Evolutionary conservation across 2,888 invertebrate species (phyloP).

Genomic region (Pachycephus smyrnensis): DNA sequence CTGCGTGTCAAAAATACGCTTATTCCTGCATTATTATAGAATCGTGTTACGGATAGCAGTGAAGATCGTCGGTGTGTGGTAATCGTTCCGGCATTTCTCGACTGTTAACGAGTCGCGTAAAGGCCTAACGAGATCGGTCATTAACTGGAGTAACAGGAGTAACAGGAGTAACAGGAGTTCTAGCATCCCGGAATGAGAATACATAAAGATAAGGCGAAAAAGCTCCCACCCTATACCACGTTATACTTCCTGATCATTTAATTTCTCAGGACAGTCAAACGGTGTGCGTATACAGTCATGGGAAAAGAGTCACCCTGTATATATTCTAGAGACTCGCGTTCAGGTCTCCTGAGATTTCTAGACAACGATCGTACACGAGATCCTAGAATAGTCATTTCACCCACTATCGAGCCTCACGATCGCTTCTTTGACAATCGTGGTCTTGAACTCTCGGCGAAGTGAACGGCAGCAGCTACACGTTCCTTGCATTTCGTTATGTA

Average conservation of each 20-base stretch:
- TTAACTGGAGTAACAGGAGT: not conserved
- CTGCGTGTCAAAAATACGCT: not conserved
- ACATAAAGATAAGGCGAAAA: not conserved
- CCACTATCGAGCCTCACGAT: slow-evolving; percentile 2
- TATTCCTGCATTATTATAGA: not conserved
- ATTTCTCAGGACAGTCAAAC: not conserved
- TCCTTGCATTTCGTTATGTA: slow-evolving; percentile 14
- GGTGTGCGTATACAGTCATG: not conserved
- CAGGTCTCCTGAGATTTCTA: not conserved
- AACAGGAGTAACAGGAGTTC: not conserved
- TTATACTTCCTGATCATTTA: not conserved
- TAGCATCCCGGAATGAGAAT: not conserved
- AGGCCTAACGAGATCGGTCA: not conserved
- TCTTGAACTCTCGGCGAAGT: slow-evolving; percentile 20
- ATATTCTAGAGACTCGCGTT: not conserved
- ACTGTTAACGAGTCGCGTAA: not conserved
- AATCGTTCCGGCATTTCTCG: not conserved
- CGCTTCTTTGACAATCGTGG: slow-evolving; percentile 9
- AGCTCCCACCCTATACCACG: not conserved
- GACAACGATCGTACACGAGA: not conserved
- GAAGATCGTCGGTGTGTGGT: not conserved
- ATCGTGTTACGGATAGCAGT: not conserved
- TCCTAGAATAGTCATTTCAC: not conserved
- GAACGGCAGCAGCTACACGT: slow-evolving; percentile 18
- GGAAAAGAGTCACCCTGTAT: not conserved